phyloP scores from a whole-genome alignment of 1,140 invertebrate genomes.

The Drosophila obscura region DNA sequence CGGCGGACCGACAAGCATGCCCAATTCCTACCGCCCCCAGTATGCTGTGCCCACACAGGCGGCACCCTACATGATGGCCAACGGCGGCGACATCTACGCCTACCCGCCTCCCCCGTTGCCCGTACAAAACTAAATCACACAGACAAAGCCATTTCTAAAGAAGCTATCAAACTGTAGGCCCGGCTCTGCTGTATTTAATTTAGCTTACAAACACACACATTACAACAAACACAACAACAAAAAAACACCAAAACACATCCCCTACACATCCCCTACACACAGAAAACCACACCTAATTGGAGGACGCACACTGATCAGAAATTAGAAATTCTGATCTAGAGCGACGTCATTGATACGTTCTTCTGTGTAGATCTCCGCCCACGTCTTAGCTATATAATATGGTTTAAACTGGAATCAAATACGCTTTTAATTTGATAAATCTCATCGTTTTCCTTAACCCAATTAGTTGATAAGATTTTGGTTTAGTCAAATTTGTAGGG shows the following conservation, averaged over 20 bases:
- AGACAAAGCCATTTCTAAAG: constrained; percentile 44
- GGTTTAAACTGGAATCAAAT: constrained; percentile 80
- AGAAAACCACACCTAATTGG: constrained; percentile 7
- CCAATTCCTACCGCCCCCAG: constrained; percentile 49
- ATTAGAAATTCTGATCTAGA: constrained; percentile 33
- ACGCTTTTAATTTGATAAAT: constrained; percentile 71
- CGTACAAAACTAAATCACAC: constrained; percentile 75
- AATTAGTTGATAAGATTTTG: constrained; percentile 58
- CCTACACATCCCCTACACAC: constrained; percentile 30
- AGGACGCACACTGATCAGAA: constrained; percentile 8
- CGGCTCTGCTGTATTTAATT: constrained; percentile 67
- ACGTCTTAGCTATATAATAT: constrained; percentile 73
- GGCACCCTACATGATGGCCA: constrained; percentile 72
- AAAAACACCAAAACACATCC: constrained; percentile 20
- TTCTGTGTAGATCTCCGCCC: constrained; percentile 75
- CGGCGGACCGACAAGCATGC: constrained; percentile 45
- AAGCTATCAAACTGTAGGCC: constrained; percentile 60
- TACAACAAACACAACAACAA: constrained; percentile 20
- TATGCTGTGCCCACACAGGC: constrained; percentile 65
- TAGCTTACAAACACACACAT: constrained; percentile 18
- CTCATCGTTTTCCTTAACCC: constrained; percentile 23
- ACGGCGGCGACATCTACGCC: constrained; percentile 61
- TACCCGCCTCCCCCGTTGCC: constrained; percentile 81
- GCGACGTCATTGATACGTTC: constrained; percentile 28
- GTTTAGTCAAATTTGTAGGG: constrained; percentile 62